Conservation (phyloP, 2,113 vertebrate species). For the Coregonus clupeaformis region DNA sequence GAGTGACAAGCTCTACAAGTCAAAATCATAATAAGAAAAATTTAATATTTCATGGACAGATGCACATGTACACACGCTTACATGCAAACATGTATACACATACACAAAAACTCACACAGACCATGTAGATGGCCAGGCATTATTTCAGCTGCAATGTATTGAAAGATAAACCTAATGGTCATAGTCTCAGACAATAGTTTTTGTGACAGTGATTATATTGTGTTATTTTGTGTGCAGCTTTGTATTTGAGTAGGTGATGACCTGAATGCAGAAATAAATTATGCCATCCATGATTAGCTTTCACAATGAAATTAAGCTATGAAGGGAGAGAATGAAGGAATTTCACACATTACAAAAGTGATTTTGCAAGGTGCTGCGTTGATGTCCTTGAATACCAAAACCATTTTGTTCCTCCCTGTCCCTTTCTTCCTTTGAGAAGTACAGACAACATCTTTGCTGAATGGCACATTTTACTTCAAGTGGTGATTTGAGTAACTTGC, state of each 20-base stretch:
- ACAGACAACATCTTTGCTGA: constrained; percentile 43
- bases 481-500: constrained; percentile 43
- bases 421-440: constrained; percentile 27
- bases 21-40: background rate
- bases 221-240: constrained; percentile 53
- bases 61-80: too few species aligned
- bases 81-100: too few species aligned
- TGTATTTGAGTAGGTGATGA: constrained; percentile 56
- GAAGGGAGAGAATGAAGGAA: constrained; percentile 65
- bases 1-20: background rate
- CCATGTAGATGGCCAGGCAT: constrained; percentile 15
- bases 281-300: constrained; percentile 68
- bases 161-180: constrained; percentile 36
- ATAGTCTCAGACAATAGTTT: constrained; percentile 45
- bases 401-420: constrained; percentile 24
- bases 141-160: constrained; percentile 7
- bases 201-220: constrained; percentile 47
- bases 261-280: constrained; percentile 63
- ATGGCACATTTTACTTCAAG: constrained; percentile 46
- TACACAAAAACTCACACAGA: too few species aligned
- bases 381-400: constrained; percentile 68
- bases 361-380: too few species aligned
- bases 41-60: background rate
- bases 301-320: constrained; percentile 71
- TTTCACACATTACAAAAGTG: constrained; percentile 73